Percentiles rank a stretch among this genome's conserved stretches.
Conservation (phyloP, 2,113 vertebrate species). For the Paracyprichromis sp. region DNA sequence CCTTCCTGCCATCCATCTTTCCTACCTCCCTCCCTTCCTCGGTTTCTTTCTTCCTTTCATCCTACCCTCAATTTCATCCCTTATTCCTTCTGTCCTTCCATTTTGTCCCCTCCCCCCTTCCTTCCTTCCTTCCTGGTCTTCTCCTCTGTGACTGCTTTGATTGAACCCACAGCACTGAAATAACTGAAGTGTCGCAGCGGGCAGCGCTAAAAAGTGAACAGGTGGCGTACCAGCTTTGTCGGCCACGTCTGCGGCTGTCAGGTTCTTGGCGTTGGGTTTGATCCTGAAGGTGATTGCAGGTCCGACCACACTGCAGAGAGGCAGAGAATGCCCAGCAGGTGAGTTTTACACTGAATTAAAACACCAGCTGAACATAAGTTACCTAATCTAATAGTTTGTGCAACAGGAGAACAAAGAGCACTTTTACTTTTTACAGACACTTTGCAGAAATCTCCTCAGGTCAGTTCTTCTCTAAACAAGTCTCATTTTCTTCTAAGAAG, state of each 20-base stretch:
- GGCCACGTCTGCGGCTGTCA: slow-evolving; percentile 75
- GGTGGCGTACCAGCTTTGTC: slow-evolving; percentile 72
- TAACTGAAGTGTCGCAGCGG: neutral
- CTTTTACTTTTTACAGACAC: neutral
- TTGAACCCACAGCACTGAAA: neutral
- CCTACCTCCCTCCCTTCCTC: too few species aligned
- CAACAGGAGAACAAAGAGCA: neutral
- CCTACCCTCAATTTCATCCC: too few species aligned
- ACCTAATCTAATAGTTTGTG: neutral
- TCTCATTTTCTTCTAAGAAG: neutral
- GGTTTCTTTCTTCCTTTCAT: too few species aligned
- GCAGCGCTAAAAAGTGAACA: neutral
- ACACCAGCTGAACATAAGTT: neutral
- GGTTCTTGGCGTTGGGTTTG: slow-evolving; percentile 83
- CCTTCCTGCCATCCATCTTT: neutral
- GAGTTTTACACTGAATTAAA: neutral
- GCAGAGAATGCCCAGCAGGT: neutral
- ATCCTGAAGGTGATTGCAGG: slow-evolving; percentile 83
- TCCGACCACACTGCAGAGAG: slow-evolving; percentile 76
- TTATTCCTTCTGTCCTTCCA: too few species aligned
- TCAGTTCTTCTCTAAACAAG: neutral
- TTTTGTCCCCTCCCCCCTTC: neutral
- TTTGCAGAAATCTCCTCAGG: neutral
- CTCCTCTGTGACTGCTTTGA: neutral
- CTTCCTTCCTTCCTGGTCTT: neutral